Conservation (phyloP, 35 echinoderm and acorn worm genomes). For the Apostichopus californicus region DNA sequence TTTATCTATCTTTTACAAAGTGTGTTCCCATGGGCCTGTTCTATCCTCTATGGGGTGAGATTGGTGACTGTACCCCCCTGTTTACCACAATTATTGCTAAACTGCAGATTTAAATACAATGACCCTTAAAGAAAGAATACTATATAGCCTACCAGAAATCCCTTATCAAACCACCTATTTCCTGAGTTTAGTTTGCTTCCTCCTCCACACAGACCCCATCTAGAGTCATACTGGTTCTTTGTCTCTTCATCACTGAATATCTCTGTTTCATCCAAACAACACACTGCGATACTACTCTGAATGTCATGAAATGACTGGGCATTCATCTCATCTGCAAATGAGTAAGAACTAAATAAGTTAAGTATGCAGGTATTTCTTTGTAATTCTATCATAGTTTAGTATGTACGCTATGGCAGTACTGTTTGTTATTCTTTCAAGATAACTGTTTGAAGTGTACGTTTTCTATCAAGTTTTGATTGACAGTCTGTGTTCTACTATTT, state of each 20-base stretch:
- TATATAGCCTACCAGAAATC: not conserved
- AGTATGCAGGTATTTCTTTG: too few species aligned
- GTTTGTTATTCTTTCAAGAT: too few species aligned
- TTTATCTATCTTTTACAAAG: too few species aligned
- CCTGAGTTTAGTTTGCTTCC: conserved; percentile 46
- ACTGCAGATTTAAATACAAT: too few species aligned
- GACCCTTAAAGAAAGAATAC: not conserved
- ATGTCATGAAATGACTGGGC: conserved; percentile 43
- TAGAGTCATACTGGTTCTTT: not conserved
- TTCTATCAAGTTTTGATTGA: too few species aligned
- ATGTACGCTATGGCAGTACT: too few species aligned
- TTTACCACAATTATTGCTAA: not conserved
- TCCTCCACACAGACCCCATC: conserved; percentile 32
- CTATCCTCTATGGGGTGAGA: not conserved
- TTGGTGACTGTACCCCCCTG: not conserved
- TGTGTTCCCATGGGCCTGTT: not conserved
- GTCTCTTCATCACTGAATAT: not conserved
- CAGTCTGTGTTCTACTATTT: too few species aligned
- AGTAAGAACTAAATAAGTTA: not conserved
- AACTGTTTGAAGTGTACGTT: too few species aligned
- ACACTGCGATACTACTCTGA: conserved; percentile 29
- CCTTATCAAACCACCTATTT: conserved; percentile 68
- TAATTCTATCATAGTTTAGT: too few species aligned
- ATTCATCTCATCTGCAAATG: conserved; percentile 41
- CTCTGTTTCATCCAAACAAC: conserved; percentile 51